Base-by-base conservation (phyloP, 2,888 invertebrate genomes). In the Eustalomyia histrio region DNA sequence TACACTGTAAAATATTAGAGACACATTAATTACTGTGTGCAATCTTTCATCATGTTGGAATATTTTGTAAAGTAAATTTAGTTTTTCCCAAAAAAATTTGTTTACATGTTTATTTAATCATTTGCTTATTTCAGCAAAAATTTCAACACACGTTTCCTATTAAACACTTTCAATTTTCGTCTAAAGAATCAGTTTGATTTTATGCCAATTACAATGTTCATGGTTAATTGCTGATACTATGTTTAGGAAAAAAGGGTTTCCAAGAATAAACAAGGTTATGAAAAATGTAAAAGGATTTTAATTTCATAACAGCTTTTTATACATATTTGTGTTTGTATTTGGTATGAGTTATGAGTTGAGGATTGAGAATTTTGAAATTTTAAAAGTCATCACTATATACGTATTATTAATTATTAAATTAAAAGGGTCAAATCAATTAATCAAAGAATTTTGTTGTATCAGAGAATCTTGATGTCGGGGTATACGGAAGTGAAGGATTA, bases 171-270 rank as follows among this genome's bases (percentile, higher is more conserved):
- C 18, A 16, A 39, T 65, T 65, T 65, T 53, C 39, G 35, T 65
- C 24, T n/a, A 2, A 24, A 14, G 39, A 21, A 55, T 4, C 43
- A 39, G 57, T 39, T 67, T 67, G 18, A 24, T 67, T 67, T 67
- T 47, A 67, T 57, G n/a, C 55, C 39, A 43, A 57, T 55, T 33
- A 55, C 18, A 6, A 55, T 43, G 67, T 57, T 67, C 18, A 57
- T 67, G 55, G 55, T 67, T 67, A 67, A 67, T 67, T 67, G 67
- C 67, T 53, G 10, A 50, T n/a, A n/a, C n/a, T 33, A 17, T 55
- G 39, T 9, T 39, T 21, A 65, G 43, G 43, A 43, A 35, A 53
- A 16, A 67, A 33, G 67, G 67, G 53, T 67, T 67, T n/a, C 55
- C 5, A n/a, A n/a, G 43, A 21, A 57, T 55, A 57, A 17, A 24